A percentile compares a stretch with the other conserved stretches of the same genome.
phyloP scores from a whole-genome alignment of 2,888 invertebrate species.

The Cheiracanthium punctorium region DNA sequence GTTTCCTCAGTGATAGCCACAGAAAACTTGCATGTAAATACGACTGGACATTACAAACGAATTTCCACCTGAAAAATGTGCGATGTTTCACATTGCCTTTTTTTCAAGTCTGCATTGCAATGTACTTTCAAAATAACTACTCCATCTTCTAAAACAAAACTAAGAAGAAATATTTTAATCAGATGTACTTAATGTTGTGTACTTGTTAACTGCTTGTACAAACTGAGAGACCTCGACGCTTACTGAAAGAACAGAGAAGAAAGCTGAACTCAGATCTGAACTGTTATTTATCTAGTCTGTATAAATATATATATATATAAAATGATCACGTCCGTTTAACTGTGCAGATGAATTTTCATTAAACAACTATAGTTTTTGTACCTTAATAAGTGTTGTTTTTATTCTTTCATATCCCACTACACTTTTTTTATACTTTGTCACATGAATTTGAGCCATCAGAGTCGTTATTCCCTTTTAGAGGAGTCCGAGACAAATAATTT shows the following conservation, averaged over 20 bases:
- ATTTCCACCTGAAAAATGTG: neutral
- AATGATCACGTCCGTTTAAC: slow-evolving; percentile 21
- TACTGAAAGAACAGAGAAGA: neutral
- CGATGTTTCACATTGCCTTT: neutral
- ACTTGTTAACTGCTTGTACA: neutral
- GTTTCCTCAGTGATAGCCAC: too few species aligned
- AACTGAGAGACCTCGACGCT: neutral
- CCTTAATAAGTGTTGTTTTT: neutral
- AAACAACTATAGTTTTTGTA: slow-evolving; percentile 20
- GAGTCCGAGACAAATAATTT: too few species aligned
- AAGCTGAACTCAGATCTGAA: slow-evolving; percentile 13
- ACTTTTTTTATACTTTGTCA: too few species aligned
- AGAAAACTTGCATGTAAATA: too few species aligned
- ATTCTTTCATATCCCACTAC: neutral
- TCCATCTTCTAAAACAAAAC: too few species aligned
- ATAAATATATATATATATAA: slow-evolving; percentile 8
- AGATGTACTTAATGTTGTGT: neutral
- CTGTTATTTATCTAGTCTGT: slow-evolving; percentile 19
- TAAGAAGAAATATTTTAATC: too few species aligned
- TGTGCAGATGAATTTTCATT: slow-evolving; percentile 23
- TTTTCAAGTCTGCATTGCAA: neutral
- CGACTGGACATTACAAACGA: too few species aligned
- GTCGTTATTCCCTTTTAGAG: too few species aligned
- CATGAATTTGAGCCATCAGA: too few species aligned
- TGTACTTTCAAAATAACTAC: too few species aligned